These are phyloP conservation scores for Spodoptera litura DNA, from an alignment of 1,140 invertebrate species.

Conservation along the genomic window DNA sequence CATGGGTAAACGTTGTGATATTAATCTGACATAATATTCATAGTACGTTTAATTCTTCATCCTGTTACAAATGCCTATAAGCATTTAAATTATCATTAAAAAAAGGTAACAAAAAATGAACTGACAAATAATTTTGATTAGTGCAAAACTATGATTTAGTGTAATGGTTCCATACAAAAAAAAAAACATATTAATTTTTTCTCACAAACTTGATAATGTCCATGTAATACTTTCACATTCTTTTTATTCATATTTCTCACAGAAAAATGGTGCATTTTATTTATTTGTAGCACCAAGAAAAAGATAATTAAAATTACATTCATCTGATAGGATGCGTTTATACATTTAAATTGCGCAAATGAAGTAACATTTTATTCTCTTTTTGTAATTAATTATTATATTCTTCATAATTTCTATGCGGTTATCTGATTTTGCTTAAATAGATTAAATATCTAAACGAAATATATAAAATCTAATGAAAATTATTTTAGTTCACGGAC, in stretches of 20 bases:
- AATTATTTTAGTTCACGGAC: no score
- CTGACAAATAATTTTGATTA: not conserved
- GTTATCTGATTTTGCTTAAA: no score
- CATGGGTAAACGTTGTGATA: no score
- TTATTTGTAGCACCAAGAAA: no score
- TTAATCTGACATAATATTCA: slow-evolving; percentile 11
- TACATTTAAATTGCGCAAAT: no score
- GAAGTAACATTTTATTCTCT: no score
- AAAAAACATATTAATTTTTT: not conserved
- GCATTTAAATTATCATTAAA: not conserved
- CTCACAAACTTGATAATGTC: no score
- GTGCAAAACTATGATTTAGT: not conserved
- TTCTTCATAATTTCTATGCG: not conserved
- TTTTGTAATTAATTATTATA: not conserved
- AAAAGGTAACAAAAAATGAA: not conserved
- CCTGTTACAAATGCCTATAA: slow-evolving; percentile 9
- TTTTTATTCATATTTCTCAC: not conserved
- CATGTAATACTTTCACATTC: no score
- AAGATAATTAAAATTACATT: no score
- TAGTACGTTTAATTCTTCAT: not conserved
- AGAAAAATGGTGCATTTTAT: no score
- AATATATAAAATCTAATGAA: no score
- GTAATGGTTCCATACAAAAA: not conserved
- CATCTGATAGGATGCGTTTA: no score
- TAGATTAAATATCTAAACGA: not conserved